Percentiles rank a stretch among this genome's conserved stretches.
phyloP scores from a whole-genome alignment of 2,113 vertebrate species.

The Mus pahari region DNA sequence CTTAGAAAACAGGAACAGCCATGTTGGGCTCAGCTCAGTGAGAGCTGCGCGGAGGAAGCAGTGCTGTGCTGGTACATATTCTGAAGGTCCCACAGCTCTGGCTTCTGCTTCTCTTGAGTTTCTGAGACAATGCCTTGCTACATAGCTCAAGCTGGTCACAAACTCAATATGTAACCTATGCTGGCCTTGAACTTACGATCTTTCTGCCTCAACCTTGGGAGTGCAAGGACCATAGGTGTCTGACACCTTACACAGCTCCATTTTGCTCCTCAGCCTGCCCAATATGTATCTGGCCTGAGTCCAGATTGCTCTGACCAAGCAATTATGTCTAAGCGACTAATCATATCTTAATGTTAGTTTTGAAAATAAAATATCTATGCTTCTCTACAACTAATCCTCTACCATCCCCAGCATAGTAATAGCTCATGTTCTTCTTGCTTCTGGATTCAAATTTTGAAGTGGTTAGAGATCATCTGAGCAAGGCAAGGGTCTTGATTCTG shows the following conservation, averaged over 20 bases:
- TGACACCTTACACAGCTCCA: background rate
- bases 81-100: background rate
- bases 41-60: background rate
- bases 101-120: background rate
- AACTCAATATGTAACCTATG: background rate
- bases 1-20: background rate
- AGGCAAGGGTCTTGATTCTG: background rate
- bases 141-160: too few species aligned
- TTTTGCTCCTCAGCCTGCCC: background rate
- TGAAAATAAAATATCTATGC: constrained; percentile 16
- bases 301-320: background rate
- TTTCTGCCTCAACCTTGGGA: background rate
- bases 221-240: background rate
- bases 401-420: background rate
- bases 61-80: background rate
- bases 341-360: background rate
- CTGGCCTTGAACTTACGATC: background rate
- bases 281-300: background rate
- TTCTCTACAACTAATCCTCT: constrained; percentile 3
- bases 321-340: background rate
- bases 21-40: too few species aligned
- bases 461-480: background rate
- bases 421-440: constrained; percentile 25
- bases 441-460: constrained; percentile 33
- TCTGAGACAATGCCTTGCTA: background rate